Base-by-base conservation (phyloP, 2,888 invertebrate genomes). In the Clusia tigrina region DNA sequence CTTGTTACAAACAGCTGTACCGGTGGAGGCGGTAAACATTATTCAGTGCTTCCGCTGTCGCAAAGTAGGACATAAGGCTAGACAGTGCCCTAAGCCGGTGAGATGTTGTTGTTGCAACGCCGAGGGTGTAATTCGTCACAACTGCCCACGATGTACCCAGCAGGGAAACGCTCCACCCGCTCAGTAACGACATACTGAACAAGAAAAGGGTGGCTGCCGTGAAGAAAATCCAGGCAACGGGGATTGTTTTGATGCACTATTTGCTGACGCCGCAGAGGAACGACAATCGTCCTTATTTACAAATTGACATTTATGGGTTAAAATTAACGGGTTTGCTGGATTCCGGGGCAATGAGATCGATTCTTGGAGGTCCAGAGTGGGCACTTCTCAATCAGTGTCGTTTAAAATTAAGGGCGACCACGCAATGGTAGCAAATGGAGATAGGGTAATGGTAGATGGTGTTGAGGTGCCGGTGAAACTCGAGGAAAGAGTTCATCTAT, bases 251-350 rank as follows among this genome's bases (percentile, higher is more conserved):
- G n/a, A 2, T 26, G 24, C 51, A 59, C 18, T 59, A 51, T 53
- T 37, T 59, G n/a, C 17, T 54, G 15, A 26, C n/a, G 10, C 22
- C n/a, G 24, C 32, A 60, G 32, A 51, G 46, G 25, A n/a, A 24
- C 25, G 62, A 65, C 56, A 12, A 42, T 24, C 56, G 63, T 2
- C 65, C 63, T 12, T 60, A 60, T 20, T 24, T 60, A 26, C 15
- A 32, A 1, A 60, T 63, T 1, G 52, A 58, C 24, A 53, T 66
- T 53, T 60, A 32, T 17, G 66, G 60, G 2, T 17, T 54, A 1
- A 17, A 23, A 3, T 53, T 63, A n/a, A 6, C 53, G 2, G 66
- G 66, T 17, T 55, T 66, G 20, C 18, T 60, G 18, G 63, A 66
- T 25, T 63, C 63, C 9, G 65, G 63, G 2, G 62, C 65, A 18